Percentiles rank a stretch among this genome's conserved stretches.
These are phyloP conservation scores for Manacus vitellinus DNA, from an alignment of 2,113 vertebrate genomes.

Conservation along the genomic window DNA sequence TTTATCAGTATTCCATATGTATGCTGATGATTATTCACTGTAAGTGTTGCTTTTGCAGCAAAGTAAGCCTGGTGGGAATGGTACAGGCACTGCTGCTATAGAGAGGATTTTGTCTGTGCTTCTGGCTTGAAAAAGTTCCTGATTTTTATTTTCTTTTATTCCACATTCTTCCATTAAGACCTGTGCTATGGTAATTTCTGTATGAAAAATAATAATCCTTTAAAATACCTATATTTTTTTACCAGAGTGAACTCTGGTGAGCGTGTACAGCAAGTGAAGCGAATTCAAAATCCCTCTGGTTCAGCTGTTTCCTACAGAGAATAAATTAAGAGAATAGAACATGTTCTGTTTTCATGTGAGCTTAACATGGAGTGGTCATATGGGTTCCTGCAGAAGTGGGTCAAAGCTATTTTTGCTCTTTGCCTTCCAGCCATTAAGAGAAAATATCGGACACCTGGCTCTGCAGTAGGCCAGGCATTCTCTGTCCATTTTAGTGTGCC, in stretches of 20 bases:
- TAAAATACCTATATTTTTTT: neutral
- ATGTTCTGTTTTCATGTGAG: neutral
- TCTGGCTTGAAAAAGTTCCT: neutral
- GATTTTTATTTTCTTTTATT: neutral
- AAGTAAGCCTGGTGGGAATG: slow-evolving; percentile 12
- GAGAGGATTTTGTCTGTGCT: neutral
- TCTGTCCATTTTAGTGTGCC: neutral
- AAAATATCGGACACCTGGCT: slow-evolving; percentile 16
- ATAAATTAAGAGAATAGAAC: neutral
- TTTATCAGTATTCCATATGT: neutral
- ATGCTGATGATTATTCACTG: neutral
- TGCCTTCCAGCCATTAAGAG: slow-evolving; percentile 25
- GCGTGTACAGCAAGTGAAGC: neutral
- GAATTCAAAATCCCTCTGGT: neutral
- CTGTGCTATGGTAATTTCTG: neutral
- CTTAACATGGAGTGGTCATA: neutral
- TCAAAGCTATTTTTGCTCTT: slow-evolving; percentile 64
- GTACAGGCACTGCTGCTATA: neutral
- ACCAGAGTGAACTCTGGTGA: neutral
- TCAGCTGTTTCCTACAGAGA: neutral
- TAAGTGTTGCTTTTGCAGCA: slow-evolving; percentile 5
- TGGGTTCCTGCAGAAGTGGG: slow-evolving; percentile 55
- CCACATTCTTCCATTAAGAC: neutral
- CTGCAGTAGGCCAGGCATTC: neutral
- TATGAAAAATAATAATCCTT: neutral